Conservation (phyloP, 30 jellyfish, hydroid and myxozoan genomes). For the Cassiopea andromeda region DNA sequence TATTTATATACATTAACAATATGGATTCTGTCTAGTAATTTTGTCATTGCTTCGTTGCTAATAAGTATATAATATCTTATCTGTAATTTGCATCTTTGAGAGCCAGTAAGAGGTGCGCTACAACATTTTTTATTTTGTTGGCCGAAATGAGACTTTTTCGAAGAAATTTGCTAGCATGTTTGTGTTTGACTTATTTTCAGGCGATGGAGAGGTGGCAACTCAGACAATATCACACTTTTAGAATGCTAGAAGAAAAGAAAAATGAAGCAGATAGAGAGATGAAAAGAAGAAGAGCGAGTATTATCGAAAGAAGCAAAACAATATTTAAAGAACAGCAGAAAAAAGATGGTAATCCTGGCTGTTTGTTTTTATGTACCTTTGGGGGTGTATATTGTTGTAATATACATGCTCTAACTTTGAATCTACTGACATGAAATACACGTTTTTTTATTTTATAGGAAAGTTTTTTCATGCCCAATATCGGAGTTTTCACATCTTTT, state of each 20-base stretch:
- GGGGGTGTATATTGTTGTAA: background rate
- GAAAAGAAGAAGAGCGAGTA: slow-evolving; percentile 55
- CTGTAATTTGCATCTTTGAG: too few species aligned
- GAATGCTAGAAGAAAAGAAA: slow-evolving; percentile 75
- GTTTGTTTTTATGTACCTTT: background rate
- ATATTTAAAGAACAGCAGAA: slow-evolving; percentile 48
- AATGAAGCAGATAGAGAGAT: slow-evolving; percentile 41
- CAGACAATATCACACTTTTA: slow-evolving; percentile 60
- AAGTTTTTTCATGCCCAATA: too few species aligned
- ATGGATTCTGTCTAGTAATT: too few species aligned
- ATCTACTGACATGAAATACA: too few species aligned
- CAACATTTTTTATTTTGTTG: background rate
- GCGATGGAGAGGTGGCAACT: slow-evolving; percentile 78
- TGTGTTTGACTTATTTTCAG: slow-evolving; percentile 11
- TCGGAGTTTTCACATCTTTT: too few species aligned
- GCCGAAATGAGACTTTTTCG: too few species aligned
- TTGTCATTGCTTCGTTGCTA: too few species aligned
- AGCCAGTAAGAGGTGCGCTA: too few species aligned
- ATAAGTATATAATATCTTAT: too few species aligned
- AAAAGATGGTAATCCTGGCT: slow-evolving; percentile 60
- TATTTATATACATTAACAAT: too few species aligned
- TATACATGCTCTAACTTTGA: too few species aligned
- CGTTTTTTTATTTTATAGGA: too few species aligned
- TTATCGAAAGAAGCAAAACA: slow-evolving; percentile 54
- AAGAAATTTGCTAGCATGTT: background rate